These are phyloP conservation scores for Schizopygopsis pylzovi DNA, from an alignment of 2,797 vertebrate species.

Conservation along the genomic window DNA sequence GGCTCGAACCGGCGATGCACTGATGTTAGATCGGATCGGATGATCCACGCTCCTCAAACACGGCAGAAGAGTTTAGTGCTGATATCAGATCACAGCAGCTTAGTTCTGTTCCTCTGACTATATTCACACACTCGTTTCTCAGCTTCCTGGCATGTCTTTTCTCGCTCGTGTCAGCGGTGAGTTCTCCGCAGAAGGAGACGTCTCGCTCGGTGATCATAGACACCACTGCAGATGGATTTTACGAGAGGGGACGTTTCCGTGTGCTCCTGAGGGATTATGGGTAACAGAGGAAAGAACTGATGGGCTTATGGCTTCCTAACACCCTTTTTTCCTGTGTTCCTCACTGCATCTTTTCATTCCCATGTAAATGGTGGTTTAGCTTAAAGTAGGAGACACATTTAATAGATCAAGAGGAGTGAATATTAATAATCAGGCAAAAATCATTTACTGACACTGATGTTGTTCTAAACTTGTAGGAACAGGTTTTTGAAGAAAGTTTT, in stretches of 20 bases:
- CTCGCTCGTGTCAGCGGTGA: background rate
- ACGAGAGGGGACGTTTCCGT: slow-evolving; percentile 23
- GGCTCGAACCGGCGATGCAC: background rate
- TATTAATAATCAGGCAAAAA: background rate
- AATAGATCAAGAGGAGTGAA: background rate
- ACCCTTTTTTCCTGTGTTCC: slow-evolving; percentile 4
- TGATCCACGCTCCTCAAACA: too few species aligned
- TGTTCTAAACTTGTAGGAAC: background rate
- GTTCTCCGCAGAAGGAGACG: slow-evolving; percentile 28
- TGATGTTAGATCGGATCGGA: slow-evolving; percentile 11
- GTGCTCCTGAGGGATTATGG: slow-evolving; percentile 36
- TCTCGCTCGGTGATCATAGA: slow-evolving; percentile 30
- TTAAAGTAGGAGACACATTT: background rate
- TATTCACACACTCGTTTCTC: slow-evolving; percentile 34
- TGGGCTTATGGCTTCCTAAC: slow-evolving; percentile 28
- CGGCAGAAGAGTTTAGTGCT: slow-evolving; percentile 24
- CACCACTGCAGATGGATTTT: slow-evolving; percentile 18
- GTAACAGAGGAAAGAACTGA: slow-evolving; percentile 47
- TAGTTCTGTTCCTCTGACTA: slow-evolving; percentile 31
- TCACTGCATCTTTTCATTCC: background rate
- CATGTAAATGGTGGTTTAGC: background rate
- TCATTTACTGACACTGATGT: background rate
- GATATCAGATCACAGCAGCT: slow-evolving; percentile 34
- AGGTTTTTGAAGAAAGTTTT: background rate
- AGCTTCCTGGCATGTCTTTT: slow-evolving; percentile 7